Evolutionary conservation across 2,888 invertebrate species (phyloP), one percentile per base, ranked within the genome.

Genomic region (Ferrisia virgata): DNA sequence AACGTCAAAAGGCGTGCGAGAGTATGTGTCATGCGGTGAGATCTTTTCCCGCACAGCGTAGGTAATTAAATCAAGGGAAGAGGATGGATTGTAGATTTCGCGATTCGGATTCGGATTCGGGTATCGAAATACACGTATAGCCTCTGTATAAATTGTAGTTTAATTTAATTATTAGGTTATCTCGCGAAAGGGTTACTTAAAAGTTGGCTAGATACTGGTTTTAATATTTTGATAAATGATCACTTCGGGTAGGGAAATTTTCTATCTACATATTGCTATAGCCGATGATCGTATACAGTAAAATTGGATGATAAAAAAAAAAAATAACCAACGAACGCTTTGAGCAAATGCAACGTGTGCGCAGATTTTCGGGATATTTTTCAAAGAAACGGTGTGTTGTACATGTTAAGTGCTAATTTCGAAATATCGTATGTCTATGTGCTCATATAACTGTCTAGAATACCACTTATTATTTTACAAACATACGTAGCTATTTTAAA

Each of bases 61-160:
- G n/a, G n/a, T 76, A 76, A 76, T 76, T 76, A 76, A 76, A 76
- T 36, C 31, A 36, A 22, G 15, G 72, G 72, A 72, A 72, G 36
- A 47, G 47, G 13, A 53, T 9, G 53, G 22, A 53, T 53, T 53
- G 22, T 22, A n/a, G n/a, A n/a, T 53, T 2, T 36, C 22, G 6
- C 22, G 47, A 3, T 47, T 47, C 18, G 5, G 47, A 36, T 53
- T 64, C 28, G 28, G 64, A 64, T 64, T 28, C 64, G 64, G 3
- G 11, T 25, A 5, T 64, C 25, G 28, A 64, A 15, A 64, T 64
- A 28, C n/a, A 11, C 39, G 39, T 39, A 39, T 39, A 8, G 64
- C 9, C 47, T 47, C 22, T 22, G 53, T 22, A n/a, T n/a, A 40
- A 11, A 4, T 40, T 40, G 22, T 22, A 1, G 8, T 4, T 18